A percentile compares a stretch with the other conserved stretches of the same genome.
Conservation (phyloP, 2,888 invertebrate species). For the Sphinx pinastri region DNA sequence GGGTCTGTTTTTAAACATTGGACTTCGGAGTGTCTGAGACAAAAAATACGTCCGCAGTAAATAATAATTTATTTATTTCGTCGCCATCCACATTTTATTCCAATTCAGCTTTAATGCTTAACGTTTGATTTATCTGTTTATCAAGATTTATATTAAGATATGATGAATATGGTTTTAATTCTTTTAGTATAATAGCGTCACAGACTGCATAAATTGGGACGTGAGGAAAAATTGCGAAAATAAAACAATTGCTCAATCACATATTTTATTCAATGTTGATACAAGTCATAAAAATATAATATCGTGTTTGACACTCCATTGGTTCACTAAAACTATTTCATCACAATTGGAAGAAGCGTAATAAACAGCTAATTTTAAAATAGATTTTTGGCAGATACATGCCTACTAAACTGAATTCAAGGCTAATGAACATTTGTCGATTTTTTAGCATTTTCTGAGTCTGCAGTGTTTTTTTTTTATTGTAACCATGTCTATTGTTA, state of each 20-base stretch:
- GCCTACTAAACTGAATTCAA: neutral
- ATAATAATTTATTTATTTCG: neutral
- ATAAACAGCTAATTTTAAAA: neutral
- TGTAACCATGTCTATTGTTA: too few species aligned
- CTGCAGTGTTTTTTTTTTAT: too few species aligned
- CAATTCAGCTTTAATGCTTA: neutral
- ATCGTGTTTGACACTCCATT: constrained; percentile 33
- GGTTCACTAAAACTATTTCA: constrained; percentile 15
- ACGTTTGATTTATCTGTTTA: constrained; percentile 3
- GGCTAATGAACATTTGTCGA: neutral
- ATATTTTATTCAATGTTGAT: constrained; percentile 54
- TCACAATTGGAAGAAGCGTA: constrained; percentile 21
- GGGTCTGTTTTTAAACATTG: too few species aligned
- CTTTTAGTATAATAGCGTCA: neutral
- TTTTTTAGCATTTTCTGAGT: too few species aligned
- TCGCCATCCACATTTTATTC: neutral
- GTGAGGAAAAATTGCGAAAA: constrained; percentile 13
- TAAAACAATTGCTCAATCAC: constrained; percentile 48
- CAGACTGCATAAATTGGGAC: neutral
- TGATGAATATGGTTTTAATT: neutral
- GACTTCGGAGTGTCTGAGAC: too few species aligned
- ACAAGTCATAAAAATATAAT: constrained; percentile 35
- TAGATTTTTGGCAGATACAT: neutral
- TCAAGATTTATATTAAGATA: neutral
- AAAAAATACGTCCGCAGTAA: neutral